phyloP scores from a whole-genome alignment of 2,113 vertebrate species.

The Polypterus senegalus region DNA sequence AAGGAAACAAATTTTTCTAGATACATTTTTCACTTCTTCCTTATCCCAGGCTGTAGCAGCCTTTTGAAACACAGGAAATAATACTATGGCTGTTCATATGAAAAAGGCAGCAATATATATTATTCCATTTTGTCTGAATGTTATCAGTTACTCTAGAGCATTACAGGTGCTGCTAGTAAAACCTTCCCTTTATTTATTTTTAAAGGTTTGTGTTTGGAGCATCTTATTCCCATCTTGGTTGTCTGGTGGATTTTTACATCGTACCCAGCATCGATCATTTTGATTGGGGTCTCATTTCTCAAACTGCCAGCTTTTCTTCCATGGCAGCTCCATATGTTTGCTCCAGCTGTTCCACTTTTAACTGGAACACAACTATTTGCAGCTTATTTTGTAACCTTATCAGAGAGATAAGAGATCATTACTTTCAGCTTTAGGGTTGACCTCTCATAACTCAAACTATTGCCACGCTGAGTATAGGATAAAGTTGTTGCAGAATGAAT shows the following conservation, averaged over 20 bases:
- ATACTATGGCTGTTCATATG: neutral
- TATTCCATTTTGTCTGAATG: conserved; percentile 27
- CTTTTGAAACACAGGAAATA: conserved; percentile 2
- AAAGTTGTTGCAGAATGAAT: conserved; percentile 8
- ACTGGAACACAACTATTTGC: conserved; percentile 26
- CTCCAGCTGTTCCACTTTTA: conserved; percentile 56
- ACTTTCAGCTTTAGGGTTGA: conserved; percentile 31
- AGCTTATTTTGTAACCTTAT: conserved; percentile 32
- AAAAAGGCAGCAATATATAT: too few species aligned
- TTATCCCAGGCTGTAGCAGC: too few species aligned
- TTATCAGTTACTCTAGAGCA: conserved; percentile 33
- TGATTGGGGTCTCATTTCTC: conserved; percentile 53
- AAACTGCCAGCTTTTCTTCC: conserved; percentile 47
- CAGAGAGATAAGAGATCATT: conserved; percentile 27
- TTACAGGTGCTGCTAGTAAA: conserved; percentile 28
- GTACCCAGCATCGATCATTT: conserved; percentile 53
- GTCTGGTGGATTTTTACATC: conserved; percentile 39
- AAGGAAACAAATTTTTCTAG: too few species aligned
- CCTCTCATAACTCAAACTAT: conserved; percentile 21
- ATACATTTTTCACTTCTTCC: too few species aligned
- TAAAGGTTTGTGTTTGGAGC: conserved; percentile 22
- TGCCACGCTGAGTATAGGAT: conserved; percentile 13
- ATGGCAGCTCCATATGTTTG: conserved; percentile 54
- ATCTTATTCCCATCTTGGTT: conserved; percentile 34
- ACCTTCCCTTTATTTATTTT: conserved; percentile 31